Conservation (phyloP, 2,113 vertebrate species). For the Oceanites oceanicus region DNA sequence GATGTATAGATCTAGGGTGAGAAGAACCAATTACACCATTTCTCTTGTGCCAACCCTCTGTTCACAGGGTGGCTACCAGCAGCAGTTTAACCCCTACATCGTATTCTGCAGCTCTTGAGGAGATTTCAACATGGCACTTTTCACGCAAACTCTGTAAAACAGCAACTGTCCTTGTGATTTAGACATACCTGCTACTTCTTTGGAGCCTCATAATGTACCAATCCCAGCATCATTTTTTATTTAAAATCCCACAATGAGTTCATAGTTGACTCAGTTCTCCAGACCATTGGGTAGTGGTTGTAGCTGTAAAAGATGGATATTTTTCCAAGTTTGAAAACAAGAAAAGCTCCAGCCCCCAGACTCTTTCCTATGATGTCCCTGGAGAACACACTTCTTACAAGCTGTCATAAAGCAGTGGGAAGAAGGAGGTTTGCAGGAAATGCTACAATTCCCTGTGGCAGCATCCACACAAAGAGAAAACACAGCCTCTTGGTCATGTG, state of each 20-base stretch:
- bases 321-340: not conserved
- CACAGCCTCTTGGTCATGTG: not conserved
- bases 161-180: not conserved
- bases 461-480: not conserved
- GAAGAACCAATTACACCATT: not conserved
- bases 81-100: not conserved
- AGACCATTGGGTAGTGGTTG: not conserved
- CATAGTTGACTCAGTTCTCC: not conserved
- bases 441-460: not conserved
- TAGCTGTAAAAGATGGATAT: not conserved
- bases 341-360: not conserved
- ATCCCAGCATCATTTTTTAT: not conserved
- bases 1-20: not conserved
- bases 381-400: conserved; percentile 11
- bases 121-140: not conserved
- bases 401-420: not conserved
- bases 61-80: not conserved
- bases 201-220: not conserved
- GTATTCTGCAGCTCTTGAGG: not conserved
- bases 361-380: not conserved
- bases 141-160: not conserved
- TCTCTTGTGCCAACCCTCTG: not conserved
- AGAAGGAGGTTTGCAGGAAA: conserved; percentile 22
- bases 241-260: not conserved
- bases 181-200: not conserved